Percentiles rank a stretch among this genome's conserved stretches.
These are phyloP conservation scores for Lichenostomus cassidix DNA, from an alignment of 2,113 vertebrate species.

Conservation along the genomic window DNA sequence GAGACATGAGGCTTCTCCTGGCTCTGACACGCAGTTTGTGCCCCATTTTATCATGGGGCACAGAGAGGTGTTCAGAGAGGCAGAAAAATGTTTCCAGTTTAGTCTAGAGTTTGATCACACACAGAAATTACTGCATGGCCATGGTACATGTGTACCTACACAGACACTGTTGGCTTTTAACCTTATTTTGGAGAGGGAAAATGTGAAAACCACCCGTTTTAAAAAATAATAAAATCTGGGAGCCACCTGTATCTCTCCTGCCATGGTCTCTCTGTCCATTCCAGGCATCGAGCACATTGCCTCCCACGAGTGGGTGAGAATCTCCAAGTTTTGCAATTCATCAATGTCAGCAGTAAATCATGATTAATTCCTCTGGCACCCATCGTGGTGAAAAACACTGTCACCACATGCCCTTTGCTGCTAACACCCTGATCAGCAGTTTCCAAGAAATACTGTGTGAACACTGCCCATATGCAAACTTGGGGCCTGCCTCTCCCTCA, in stretches of 20 bases:
- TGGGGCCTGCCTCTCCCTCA: neutral
- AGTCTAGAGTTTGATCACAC: neutral
- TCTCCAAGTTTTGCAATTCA: neutral
- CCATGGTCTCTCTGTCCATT: neutral
- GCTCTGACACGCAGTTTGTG: neutral
- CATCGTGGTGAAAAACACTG: neutral
- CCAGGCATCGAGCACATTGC: neutral
- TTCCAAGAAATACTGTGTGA: neutral
- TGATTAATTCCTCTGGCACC: constrained; percentile 52
- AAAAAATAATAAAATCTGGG: neutral
- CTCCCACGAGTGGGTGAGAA: constrained; percentile 27
- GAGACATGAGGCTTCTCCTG: neutral
- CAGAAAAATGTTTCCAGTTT: neutral
- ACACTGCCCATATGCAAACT: neutral
- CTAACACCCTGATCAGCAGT: constrained; percentile 29
- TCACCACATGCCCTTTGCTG: constrained; percentile 45
- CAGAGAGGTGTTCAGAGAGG: neutral
- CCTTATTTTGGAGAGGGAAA: neutral
- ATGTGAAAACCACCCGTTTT: neutral
- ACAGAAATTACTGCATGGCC: neutral
- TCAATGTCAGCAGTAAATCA: constrained; percentile 50
- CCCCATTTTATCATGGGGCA: neutral
- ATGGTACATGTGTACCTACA: rapidly evolving
- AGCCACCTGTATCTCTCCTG: neutral
- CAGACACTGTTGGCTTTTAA: neutral